phyloP scores from a whole-genome alignment of 1,140 invertebrate species.

The Procambarus virginalis region DNA sequence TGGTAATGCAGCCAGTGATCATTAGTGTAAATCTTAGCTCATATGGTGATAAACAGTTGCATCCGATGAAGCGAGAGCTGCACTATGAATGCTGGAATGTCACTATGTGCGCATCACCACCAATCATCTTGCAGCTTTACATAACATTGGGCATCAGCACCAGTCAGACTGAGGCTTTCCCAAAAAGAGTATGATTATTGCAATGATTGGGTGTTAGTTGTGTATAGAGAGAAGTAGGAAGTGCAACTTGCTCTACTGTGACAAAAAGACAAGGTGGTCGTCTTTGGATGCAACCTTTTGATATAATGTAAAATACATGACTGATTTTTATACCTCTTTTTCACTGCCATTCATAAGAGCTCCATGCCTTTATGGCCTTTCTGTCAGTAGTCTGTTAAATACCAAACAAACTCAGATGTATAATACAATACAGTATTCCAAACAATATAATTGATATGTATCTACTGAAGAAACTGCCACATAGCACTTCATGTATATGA shows the following conservation, averaged over 20 bases:
- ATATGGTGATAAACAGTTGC: constrained; percentile 16
- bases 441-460: not conserved
- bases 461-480: constrained; percentile 34
- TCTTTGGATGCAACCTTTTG: constrained; percentile 58
- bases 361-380: constrained; percentile 39
- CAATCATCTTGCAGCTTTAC: constrained; percentile 11
- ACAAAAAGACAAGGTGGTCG: constrained; percentile 45
- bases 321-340: constrained; percentile 65
- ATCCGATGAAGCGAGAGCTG: constrained; percentile 15
- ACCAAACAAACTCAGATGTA: constrained; percentile 1
- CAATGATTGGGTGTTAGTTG: constrained; percentile 35
- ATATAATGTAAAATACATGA: constrained; percentile 50
- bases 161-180: constrained; percentile 34
- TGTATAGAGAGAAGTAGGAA: constrained; percentile 43
- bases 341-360: constrained; percentile 58
- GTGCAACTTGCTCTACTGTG: constrained; percentile 48
- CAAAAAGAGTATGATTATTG: constrained; percentile 20
- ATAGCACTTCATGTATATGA: constrained; percentile 15
- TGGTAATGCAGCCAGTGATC: constrained; percentile 52
- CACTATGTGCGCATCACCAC: not conserved
- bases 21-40: constrained; percentile 43
- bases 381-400: constrained; percentile 30
- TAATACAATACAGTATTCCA: constrained; percentile 14
- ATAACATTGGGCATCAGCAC: constrained; percentile 9
- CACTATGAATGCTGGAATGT: constrained; percentile 26